Conservation (phyloP, 1,140 invertebrate species). For the Riptortus pedestris region DNA sequence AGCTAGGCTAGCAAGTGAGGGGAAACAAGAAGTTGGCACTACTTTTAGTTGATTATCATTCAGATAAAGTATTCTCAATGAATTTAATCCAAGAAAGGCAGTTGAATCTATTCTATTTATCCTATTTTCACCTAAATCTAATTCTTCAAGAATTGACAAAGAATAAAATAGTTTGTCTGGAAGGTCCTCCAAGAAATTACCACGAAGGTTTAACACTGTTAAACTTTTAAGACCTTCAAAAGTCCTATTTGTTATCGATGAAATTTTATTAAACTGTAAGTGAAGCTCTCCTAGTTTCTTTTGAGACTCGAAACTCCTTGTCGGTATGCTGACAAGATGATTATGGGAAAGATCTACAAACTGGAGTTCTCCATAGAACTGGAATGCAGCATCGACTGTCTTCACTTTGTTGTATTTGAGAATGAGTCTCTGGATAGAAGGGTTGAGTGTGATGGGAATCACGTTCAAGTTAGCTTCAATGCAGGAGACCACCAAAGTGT, state of each 20-base stretch:
- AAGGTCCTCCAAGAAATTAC: constrained; percentile 71
- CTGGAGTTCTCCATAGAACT: constrained; percentile 72
- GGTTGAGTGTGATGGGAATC: constrained; percentile 82
- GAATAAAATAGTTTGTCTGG: constrained; percentile 62
- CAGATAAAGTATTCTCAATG: constrained; percentile 65
- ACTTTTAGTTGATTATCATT: constrained; percentile 72
- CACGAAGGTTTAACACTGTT: constrained; percentile 65
- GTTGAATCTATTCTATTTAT: constrained; percentile 66
- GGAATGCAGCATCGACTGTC: constrained; percentile 72
- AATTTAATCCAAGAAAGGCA: constrained; percentile 64
- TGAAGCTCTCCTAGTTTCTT: constrained; percentile 69
- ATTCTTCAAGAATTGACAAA: constrained; percentile 63
- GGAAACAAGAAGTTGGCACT: constrained; percentile 61
- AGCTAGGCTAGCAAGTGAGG: constrained; percentile 58
- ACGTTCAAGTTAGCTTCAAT: constrained; percentile 74
- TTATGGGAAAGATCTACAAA: constrained; percentile 76
- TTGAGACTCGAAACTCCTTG: constrained; percentile 65
- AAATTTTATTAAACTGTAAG: constrained; percentile 74
- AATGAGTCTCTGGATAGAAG: constrained; percentile 69
- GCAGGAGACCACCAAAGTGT: constrained; percentile 75
- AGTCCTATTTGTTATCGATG: constrained; percentile 61
- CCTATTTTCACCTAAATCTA: constrained; percentile 78
- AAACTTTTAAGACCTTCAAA: constrained; percentile 66
- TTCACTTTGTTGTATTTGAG: constrained; percentile 77
- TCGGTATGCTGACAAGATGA: constrained; percentile 65